Evolutionary conservation across 2,888 invertebrate genomes (phyloP).

Genomic region (Spodoptera exigua): DNA sequence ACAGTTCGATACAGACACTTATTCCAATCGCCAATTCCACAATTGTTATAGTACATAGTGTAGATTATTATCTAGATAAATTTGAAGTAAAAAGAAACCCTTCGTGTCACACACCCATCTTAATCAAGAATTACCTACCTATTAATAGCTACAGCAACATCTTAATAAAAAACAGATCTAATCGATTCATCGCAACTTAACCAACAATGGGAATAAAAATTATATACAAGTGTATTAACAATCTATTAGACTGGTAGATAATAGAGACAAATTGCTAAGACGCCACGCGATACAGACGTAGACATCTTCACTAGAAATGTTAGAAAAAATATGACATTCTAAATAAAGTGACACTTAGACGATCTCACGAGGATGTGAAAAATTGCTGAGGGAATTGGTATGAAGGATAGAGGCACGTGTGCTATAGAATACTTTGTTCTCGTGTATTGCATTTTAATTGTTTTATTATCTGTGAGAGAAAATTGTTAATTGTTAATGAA

Average conservation of each 20-base stretch:
- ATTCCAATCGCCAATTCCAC: too few species aligned
- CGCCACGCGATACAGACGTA: slow-evolving; percentile 50
- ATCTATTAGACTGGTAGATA: slow-evolving; percentile 29
- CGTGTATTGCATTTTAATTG: background rate
- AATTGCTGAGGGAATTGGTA: slow-evolving; percentile 12
- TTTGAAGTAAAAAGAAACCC: too few species aligned
- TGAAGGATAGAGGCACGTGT: slow-evolving; percentile 16
- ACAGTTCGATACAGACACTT: too few species aligned
- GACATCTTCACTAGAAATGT: slow-evolving; percentile 29
- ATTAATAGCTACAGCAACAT: too few species aligned
- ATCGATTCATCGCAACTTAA: background rate
- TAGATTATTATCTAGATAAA: too few species aligned
- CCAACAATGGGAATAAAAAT: slow-evolving; percentile 11
- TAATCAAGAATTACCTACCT: background rate
- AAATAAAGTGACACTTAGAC: slow-evolving; percentile 24
- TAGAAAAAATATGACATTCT: slow-evolving; percentile 28
- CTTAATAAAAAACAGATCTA: slow-evolving; percentile 5
- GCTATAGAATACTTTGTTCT: background rate
- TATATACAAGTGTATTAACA: background rate
- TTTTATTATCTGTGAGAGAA: too few species aligned
- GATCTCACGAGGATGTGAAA: slow-evolving; percentile 42
- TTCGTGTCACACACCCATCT: too few species aligned
- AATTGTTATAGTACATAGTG: too few species aligned
- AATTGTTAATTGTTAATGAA: too few species aligned
- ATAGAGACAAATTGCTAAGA: slow-evolving; percentile 61